These are phyloP conservation scores for Scolopax mira DNA, from an alignment of 2,113 vertebrate genomes.

Conservation along the genomic window DNA sequence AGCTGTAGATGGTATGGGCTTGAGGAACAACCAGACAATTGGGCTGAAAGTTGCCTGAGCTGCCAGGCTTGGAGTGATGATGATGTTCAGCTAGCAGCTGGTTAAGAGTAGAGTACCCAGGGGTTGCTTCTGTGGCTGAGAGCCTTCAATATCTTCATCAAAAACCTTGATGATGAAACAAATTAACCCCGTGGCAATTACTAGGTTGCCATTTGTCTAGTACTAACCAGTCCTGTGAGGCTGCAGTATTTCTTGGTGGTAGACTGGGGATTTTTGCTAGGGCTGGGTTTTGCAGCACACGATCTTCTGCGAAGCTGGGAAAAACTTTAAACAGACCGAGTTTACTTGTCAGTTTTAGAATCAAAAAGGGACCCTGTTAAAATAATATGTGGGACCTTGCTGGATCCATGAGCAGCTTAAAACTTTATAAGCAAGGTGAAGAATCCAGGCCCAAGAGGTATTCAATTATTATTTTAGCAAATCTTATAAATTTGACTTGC, in stretches of 20 bases:
- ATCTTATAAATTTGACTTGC: neutral
- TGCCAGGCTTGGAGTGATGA: neutral
- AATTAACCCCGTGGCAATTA: neutral
- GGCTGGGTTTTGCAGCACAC: neutral
- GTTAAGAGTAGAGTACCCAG: neutral
- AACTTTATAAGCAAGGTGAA: neutral
- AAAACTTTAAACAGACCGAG: neutral
- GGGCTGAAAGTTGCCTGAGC: neutral
- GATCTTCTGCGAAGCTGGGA: neutral
- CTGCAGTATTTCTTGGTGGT: neutral
- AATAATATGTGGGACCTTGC: neutral
- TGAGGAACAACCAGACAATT: neutral
- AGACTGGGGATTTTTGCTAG: neutral
- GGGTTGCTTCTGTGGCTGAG: neutral
- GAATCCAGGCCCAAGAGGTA: neutral
- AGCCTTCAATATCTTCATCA: neutral
- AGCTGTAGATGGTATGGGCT: neutral
- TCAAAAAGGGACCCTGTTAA: neutral
- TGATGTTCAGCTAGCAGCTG: neutral
- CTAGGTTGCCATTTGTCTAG: neutral
- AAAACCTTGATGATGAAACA: neutral
- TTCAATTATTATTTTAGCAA: neutral
- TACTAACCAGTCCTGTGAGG: neutral
- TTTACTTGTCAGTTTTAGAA: neutral
- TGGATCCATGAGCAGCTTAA: neutral